Base-by-base conservation (phyloP, 2,797 vertebrate genomes). In the Apogon hyalosoma region DNA sequence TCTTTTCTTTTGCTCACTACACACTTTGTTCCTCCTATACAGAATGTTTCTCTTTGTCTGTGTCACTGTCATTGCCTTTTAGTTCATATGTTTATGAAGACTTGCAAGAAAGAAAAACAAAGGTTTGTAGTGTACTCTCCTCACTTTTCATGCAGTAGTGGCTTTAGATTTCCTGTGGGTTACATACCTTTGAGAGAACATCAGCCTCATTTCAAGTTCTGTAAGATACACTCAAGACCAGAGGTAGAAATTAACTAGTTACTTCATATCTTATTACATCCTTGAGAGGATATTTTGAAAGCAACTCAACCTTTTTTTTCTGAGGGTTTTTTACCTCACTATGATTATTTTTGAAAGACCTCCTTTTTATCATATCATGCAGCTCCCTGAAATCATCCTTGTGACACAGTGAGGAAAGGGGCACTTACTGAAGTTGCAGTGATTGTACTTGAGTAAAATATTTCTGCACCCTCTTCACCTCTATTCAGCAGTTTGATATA, bases 401-500 rank as follows among this genome's bases (percentile, higher is more conserved):
- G 52, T 16, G 3, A 64, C 69, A 38, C 66, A 6, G 18, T 63
- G 10, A 60, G 70, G 79, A 16, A 75, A 64, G 66, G 79, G 74
- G 49, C 63, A 80, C 83, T 88, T 79, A 76, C 64, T 71, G 74
- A 71, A 73, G 81, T 73, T 73, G 63, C 65, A 4, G 33, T 60
- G 69, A 73, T 87, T 80, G 79, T 81, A 73, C 83, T 83, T 61
- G 71, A 86, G 77, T 87, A 66, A 87, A 86, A 89, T 83, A 87
- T 84, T 85, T 82, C 83, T 78, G 78, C 75, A 64, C 79, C 80
- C 82, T 43, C 62, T 82, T 75, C 82, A 78, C 79, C 62, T 85
- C 77, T 76, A 75, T 83, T 87, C 84, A 87, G 83, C 86, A 52
- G 76, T 79, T 80, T 87, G 87, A 90, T 88, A 61, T 87, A 71